Percentiles rank a stretch among this genome's conserved stretches.
These are phyloP conservation scores for Thaleichthys pacificus DNA, from an alignment of 2,797 vertebrate genomes.

Conservation along the genomic window DNA sequence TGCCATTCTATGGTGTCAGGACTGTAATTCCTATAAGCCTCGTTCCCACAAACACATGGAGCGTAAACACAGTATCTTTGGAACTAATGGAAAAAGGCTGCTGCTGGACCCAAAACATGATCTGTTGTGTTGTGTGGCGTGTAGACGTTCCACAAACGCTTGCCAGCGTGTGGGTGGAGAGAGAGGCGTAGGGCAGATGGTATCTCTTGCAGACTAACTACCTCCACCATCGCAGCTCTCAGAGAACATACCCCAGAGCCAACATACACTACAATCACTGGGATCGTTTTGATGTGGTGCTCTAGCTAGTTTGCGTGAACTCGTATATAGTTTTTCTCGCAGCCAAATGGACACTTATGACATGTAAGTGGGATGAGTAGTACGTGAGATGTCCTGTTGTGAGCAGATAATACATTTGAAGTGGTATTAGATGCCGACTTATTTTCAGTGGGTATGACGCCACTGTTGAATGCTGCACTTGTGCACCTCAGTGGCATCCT, in stretches of 20 bases:
- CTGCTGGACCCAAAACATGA: background rate
- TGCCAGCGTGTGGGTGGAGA: slow-evolving; percentile 47
- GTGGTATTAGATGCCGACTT: background rate
- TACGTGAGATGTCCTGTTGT: background rate
- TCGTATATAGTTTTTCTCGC: no score
- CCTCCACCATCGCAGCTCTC: slow-evolving; percentile 2
- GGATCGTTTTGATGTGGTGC: no score
- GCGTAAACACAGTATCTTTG: slow-evolving; percentile 5
- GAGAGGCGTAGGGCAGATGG: slow-evolving; percentile 50
- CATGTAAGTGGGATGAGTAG: background rate
- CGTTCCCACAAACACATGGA: background rate
- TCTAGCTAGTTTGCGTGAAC: no score
- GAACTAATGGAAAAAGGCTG: background rate
- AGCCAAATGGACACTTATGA: background rate
- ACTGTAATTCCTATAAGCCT: background rate
- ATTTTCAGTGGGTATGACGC: background rate
- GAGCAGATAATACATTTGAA: background rate
- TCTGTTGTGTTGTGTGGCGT: slow-evolving; percentile 22
- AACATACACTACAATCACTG: no score
- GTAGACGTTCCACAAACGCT: slow-evolving; percentile 29
- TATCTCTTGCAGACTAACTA: slow-evolving; percentile 35
- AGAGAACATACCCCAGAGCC: background rate
- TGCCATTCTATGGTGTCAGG: background rate
- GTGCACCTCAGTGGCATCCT: slow-evolving; percentile 10
- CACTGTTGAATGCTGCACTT: background rate